Evolutionary conservation across 37 sponge, comb jelly and placozoan species (phyloP), one percentile per base, ranked within the genome.

Genomic region (Diacarnus erythraeanus): DNA sequence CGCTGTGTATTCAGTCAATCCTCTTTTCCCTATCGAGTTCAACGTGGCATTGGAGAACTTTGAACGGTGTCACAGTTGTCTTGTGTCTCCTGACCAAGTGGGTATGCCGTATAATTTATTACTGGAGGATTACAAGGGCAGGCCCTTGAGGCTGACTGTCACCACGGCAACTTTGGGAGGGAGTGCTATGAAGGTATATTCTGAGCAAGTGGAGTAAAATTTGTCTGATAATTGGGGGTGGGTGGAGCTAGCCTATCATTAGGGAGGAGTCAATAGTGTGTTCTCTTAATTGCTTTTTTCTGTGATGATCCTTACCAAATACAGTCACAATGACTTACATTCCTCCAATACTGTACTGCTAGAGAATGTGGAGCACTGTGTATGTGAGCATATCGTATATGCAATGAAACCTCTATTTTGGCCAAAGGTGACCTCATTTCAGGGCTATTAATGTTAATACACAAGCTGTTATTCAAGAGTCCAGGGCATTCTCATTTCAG

Each of bases 1-100:
- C 2, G 75, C 89, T 18, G 25, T 89, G 30, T 80, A 79, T 42
- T 65, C 80, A 39, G 84, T 89, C 59, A 79, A 78, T 57, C 40
- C 83, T 0, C 41, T 43, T 25, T 40, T 71, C 40, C 35, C 78
- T 0, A 36, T 88, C 1, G 78, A 71, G 23, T 83, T 88, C 33
- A 40, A 41, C 22, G 74, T 88, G 29, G 71, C 77, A 9, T 20
- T 88, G 83, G 88, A 88, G 66, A 63, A 72, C 26, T 88, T 83
- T 65, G 67, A 61, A 3, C 23, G 21, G 29, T 78, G 77, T 40
- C 68, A 82, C n/a, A 73, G 71, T 2, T 88, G 88, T 37, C 35
- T 43, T 0, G 83, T 83, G 22, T 83, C 79, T 0, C 15, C 31
- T 44, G 79, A 82, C 0, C 54, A 27, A 21, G 88, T 83, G 30